These are phyloP conservation scores for Diploscapter pachys DNA, from an alignment of 1,140 invertebrate species.

Conservation along the genomic window DNA sequence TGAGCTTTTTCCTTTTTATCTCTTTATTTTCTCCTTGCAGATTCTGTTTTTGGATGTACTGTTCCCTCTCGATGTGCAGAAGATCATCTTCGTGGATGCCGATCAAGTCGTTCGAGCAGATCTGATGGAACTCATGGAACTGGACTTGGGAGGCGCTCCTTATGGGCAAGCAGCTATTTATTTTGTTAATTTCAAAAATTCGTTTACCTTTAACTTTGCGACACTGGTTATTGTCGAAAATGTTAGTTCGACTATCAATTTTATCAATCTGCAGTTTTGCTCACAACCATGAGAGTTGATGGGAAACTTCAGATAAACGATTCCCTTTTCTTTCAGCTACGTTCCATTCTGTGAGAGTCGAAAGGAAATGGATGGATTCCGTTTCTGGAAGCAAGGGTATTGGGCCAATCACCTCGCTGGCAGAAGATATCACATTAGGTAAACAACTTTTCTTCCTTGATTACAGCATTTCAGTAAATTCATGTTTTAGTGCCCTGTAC, in stretches of 20 bases:
- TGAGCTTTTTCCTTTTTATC: neutral
- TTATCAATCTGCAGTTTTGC: too few relatives aligned
- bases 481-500: slow-evolving; percentile 75
- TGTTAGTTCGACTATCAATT: too few relatives aligned
- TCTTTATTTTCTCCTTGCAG: slow-evolving; percentile 33
- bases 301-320: slow-evolving; percentile 10
- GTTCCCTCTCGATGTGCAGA: slow-evolving; percentile 94
- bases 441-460: neutral
- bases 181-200: neutral
- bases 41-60: slow-evolving; percentile 97
- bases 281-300: too few relatives aligned
- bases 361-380: slow-evolving; percentile 97
- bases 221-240: too few relatives aligned
- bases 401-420: slow-evolving; percentile 94
- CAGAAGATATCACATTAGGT: slow-evolving; percentile 89
- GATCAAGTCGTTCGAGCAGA: slow-evolving; percentile 97
- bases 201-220: too few relatives aligned
- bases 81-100: slow-evolving; percentile 99
- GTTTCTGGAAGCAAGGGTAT: slow-evolving; percentile 97
- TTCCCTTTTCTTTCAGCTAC: slow-evolving; percentile 65
- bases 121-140: slow-evolving; percentile 86
- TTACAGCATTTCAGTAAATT: neutral
- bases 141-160: slow-evolving; percentile 93
- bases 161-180: slow-evolving; percentile 69
- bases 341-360: slow-evolving; percentile 97